Evolutionary conservation across 2,888 invertebrate species (phyloP).

Genomic region (Diogma glabrata): DNA sequence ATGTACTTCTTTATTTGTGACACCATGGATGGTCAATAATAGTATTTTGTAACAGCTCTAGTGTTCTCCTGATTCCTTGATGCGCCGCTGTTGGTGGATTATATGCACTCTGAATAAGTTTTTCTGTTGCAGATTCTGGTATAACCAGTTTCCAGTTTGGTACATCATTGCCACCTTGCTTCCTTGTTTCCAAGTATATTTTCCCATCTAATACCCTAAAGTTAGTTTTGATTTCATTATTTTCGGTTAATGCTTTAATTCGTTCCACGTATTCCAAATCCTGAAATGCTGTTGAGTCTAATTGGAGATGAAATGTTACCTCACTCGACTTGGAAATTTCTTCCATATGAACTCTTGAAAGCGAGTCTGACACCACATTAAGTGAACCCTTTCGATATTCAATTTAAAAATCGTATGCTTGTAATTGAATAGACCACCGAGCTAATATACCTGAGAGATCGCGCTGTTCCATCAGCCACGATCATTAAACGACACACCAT

Average conservation of each 20-base stretch:
- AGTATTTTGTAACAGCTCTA: neutral
- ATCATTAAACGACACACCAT: no score
- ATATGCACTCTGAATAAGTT: neutral
- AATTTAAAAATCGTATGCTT: conserved; percentile 11
- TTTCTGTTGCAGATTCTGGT: neutral
- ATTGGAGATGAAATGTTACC: neutral
- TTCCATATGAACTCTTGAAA: neutral
- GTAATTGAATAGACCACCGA: conserved; percentile 11
- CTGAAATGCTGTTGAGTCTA: neutral
- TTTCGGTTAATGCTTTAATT: neutral
- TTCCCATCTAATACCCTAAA: neutral
- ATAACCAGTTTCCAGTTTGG: neutral
- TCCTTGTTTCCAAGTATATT: neutral
- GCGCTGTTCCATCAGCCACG: conserved; percentile 10
- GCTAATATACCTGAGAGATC: conserved; percentile 9
- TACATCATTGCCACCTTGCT: neutral
- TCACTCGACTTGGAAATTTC: neutral
- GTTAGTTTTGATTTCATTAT: neutral
- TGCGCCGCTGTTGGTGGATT: neutral
- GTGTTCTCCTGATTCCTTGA: neutral
- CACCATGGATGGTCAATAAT: no score
- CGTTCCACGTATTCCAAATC: neutral
- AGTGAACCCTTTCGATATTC: conserved; percentile 9
- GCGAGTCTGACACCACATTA: conserved; percentile 10
- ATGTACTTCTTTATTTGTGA: no score